Base-by-base conservation (phyloP, 92 coral and sea anemone species). In the Siderastrea radians region DNA sequence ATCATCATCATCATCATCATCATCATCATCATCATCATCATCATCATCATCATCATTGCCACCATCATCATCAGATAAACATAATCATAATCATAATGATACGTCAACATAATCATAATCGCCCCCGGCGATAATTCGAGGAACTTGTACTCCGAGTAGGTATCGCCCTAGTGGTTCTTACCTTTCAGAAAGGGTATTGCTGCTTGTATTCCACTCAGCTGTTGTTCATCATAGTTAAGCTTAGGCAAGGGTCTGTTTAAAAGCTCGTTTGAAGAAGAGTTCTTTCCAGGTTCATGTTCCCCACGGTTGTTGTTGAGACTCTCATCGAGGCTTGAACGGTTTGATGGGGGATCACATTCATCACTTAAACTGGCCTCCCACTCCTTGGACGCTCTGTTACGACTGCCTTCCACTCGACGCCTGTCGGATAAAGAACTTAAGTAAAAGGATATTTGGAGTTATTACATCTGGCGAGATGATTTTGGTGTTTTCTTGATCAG, bases 171-270 rank as follows among this genome's bases (percentile, higher is more conserved):
- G 14, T 45, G 51, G n/a, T 8, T 51, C 55, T 54, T 69, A 81
- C 86, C 86, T 69, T 53, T 57, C n/a, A 69, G 68, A 69, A 73
- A 54, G 15, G 86, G 68, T 70, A 61, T 6, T 57, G 12, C 44
- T 16, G 64, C 46, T 7, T 54, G 68, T 60, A 38, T 81, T 38
- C 51, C 86, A 47, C 44, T 47, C 38, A 55, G 48, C 53, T 81
- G 67, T 54, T 48, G 54, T 12, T 81, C 68, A 58, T 81, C 53
- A 49, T 61, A 69, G 16, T 8, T 45, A 54, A 69, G 77, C 43
- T 13, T n/a, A 45, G 77, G 68, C 11, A 45, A 49, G 54, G 55
- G 15, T 69, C 55, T 51, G 1, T 80, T 57, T n/a, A 14, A 2
- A 13, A 9, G 52, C 5, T 67, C 63, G 43, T 50, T 66, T 51